Conservation (phyloP, 2,797 vertebrate species). For the Clamator glandarius region DNA sequence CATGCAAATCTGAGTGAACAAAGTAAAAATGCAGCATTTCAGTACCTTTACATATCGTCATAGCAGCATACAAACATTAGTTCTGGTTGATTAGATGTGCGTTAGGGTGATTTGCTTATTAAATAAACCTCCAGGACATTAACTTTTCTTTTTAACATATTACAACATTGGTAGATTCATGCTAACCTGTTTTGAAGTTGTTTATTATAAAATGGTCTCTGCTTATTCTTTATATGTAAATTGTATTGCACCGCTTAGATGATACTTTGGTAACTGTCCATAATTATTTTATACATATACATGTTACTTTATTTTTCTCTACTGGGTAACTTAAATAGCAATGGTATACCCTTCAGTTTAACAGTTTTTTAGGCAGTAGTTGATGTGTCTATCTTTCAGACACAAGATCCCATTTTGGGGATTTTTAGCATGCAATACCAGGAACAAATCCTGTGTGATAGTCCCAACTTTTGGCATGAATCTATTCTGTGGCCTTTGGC, state of each 20-base stretch:
- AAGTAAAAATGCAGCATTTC: background rate
- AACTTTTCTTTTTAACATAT: background rate
- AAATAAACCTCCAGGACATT: background rate
- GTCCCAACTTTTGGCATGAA: background rate
- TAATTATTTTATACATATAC: background rate
- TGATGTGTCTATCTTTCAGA: background rate
- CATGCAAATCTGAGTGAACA: background rate
- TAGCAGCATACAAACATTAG: background rate
- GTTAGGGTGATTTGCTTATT: background rate
- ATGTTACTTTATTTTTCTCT: background rate
- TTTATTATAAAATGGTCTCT: background rate
- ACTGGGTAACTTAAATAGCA: background rate
- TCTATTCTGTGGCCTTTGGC: background rate
- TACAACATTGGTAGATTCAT: background rate
- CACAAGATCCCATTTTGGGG: background rate
- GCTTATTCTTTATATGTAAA: background rate
- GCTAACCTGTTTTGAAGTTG: background rate
- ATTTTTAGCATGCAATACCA: background rate
- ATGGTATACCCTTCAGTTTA: background rate
- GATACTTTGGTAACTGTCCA: background rate
- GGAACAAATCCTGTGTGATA: accelerated
- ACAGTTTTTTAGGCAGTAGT: background rate
- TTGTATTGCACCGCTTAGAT: background rate
- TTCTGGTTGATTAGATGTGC: background rate
- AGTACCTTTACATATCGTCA: background rate